phyloP scores from a whole-genome alignment of 2,797 vertebrate species.

The Ispidina lecontei region DNA sequence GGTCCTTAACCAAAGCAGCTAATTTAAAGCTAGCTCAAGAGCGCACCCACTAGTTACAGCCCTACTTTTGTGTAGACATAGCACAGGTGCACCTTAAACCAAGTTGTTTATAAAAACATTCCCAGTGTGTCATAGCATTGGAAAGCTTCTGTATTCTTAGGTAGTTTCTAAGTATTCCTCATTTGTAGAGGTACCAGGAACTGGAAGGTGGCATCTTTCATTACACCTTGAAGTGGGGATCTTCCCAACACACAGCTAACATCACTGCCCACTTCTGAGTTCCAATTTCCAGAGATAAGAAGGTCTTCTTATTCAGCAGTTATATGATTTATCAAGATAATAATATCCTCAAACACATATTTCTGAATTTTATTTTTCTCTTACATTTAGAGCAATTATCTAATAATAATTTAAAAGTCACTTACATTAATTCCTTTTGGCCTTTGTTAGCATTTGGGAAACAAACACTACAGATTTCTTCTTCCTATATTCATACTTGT shows the following conservation, averaged over 20 bases:
- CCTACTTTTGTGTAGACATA: rapidly evolving
- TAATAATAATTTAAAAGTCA: background rate
- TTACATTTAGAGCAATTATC: no score
- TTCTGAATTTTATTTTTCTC: background rate
- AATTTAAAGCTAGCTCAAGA: background rate
- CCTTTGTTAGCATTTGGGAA: background rate
- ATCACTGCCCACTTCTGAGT: background rate
- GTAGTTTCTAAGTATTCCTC: background rate
- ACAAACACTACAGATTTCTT: slow-evolving; percentile 1
- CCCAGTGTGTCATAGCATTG: background rate
- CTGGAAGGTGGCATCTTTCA: rapidly evolving
- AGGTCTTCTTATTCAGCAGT: background rate
- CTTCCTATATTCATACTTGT: background rate
- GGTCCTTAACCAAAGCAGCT: background rate
- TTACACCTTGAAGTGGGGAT: background rate
- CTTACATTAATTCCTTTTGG: background rate
- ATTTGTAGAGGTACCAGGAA: background rate
- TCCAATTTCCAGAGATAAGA: background rate
- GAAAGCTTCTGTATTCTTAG: background rate
- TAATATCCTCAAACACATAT: background rate
- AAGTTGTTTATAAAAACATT: background rate
- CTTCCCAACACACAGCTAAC: background rate
- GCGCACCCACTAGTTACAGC: background rate
- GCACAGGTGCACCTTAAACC: background rate
- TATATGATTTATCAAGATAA: background rate